phyloP scores from a whole-genome alignment of 2,797 vertebrate genomes.

The Psittacula derbiana region DNA sequence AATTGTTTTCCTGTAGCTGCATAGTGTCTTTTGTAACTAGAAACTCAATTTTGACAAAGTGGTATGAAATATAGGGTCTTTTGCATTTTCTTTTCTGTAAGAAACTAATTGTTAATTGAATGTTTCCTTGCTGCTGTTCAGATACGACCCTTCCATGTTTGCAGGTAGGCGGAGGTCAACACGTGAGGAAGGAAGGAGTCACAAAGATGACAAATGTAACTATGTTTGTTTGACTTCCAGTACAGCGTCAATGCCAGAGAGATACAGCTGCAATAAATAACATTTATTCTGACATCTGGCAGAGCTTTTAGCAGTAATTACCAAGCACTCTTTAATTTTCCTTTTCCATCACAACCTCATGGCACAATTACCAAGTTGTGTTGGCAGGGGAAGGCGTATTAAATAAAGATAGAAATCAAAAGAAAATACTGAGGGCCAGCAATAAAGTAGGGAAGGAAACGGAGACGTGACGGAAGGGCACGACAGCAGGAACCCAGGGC shows the following conservation, averaged over 20 bases:
- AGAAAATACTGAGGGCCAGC: neutral
- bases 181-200: neutral
- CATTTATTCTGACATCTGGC: neutral
- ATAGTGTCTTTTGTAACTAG: constrained; percentile 29
- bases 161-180: neutral
- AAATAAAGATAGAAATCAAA: neutral
- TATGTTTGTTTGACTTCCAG: neutral
- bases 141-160: neutral
- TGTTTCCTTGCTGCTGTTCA: neutral
- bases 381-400: neutral
- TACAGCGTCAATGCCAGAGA: neutral
- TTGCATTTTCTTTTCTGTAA: neutral
- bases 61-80: neutral
- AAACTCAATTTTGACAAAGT: neutral
- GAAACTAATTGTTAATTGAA: neutral
- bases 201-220: neutral
- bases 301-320: neutral
- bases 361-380: neutral
- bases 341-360: neutral
- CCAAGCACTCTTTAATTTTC: neutral
- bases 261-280: neutral
- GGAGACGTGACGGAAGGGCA: constrained; percentile 12
- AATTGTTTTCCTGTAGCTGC: neutral
- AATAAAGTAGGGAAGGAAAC: constrained; percentile 52
- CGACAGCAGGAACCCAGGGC: constrained; percentile 19